Conservation (phyloP, 2,888 invertebrate species). For the Cephonodes hylas region DNA sequence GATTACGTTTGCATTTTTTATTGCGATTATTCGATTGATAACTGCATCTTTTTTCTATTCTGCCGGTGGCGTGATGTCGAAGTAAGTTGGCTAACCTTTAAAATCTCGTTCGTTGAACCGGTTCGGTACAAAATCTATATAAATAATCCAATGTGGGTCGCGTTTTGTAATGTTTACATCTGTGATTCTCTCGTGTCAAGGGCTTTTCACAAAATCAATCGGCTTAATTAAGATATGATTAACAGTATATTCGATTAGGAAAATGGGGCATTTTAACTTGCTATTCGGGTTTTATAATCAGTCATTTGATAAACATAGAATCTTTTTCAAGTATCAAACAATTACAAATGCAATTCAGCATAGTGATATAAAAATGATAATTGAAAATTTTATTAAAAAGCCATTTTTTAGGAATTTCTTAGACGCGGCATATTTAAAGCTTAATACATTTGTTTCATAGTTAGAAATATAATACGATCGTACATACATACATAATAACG, state of each 20-base stretch:
- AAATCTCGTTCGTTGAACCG: slow-evolving; percentile 7
- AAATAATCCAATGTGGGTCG: slow-evolving; percentile 4
- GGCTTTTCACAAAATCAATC: slow-evolving; percentile 2
- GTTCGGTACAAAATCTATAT: not conserved
- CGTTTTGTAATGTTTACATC: slow-evolving; percentile 7
- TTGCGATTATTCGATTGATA: not conserved
- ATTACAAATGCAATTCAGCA: too few relatives aligned
- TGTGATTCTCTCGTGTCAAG: slow-evolving; percentile 1
- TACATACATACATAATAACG: too few relatives aligned
- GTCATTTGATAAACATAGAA: too few relatives aligned
- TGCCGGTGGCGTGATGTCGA: slow-evolving; percentile 3
- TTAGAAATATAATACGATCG: too few relatives aligned
- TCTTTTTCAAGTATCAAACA: too few relatives aligned
- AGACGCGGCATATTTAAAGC: too few relatives aligned
- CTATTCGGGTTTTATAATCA: too few relatives aligned
- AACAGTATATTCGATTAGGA: not conserved
- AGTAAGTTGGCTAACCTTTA: slow-evolving; percentile 8
- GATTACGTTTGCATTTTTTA: not conserved
- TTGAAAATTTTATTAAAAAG: too few relatives aligned
- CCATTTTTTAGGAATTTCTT: too few relatives aligned
- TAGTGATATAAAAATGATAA: too few relatives aligned
- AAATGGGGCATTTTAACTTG: too few relatives aligned
- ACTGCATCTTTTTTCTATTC: not conserved
- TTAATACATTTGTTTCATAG: too few relatives aligned
- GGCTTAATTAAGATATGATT: not conserved